phyloP scores from a whole-genome alignment of 1,140 invertebrate species.

The Brachionus sp. region DNA sequence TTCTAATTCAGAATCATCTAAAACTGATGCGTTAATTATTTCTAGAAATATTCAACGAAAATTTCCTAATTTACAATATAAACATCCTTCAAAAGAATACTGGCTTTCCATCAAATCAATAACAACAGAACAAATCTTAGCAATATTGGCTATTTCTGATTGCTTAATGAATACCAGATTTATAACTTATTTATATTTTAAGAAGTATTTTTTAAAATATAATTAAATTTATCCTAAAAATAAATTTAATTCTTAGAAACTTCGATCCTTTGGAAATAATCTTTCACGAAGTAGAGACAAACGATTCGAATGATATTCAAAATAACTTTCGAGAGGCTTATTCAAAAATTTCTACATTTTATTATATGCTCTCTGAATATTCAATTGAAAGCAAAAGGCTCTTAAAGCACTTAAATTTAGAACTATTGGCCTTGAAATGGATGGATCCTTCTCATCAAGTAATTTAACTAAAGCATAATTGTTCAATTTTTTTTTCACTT shows the following conservation, averaged over 20 bases:
- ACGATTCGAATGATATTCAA: slow-evolving; percentile 61
- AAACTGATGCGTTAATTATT: slow-evolving; percentile 47
- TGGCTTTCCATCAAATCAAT: slow-evolving; percentile 41
- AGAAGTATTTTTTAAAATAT: not conserved
- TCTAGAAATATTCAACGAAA: not conserved
- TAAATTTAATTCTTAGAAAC: slow-evolving; percentile 9
- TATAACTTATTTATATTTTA: not conserved
- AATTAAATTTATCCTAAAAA: not conserved
- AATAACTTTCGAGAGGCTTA: slow-evolving; percentile 91
- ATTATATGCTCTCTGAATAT: slow-evolving; percentile 87
- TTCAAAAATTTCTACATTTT: slow-evolving; percentile 87
- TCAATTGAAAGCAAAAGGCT: slow-evolving; percentile 70
- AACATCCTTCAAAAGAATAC: not conserved
- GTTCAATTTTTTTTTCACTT: not conserved
- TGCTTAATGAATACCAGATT: slow-evolving; percentile 49
- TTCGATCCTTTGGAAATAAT: not conserved
- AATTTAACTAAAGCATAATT: slow-evolving; percentile 10
- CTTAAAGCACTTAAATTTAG: slow-evolving; percentile 79
- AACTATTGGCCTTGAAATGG: slow-evolving; percentile 94
- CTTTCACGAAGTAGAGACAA: slow-evolving; percentile 49
- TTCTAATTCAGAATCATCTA: not conserved
- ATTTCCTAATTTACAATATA: not conserved
- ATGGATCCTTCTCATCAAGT: slow-evolving; percentile 97
- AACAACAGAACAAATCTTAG: slow-evolving; percentile 48
- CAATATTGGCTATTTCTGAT: slow-evolving; percentile 47